phyloP scores from a whole-genome alignment of 2,113 vertebrate genomes.

The Xenopus laevis region DNA sequence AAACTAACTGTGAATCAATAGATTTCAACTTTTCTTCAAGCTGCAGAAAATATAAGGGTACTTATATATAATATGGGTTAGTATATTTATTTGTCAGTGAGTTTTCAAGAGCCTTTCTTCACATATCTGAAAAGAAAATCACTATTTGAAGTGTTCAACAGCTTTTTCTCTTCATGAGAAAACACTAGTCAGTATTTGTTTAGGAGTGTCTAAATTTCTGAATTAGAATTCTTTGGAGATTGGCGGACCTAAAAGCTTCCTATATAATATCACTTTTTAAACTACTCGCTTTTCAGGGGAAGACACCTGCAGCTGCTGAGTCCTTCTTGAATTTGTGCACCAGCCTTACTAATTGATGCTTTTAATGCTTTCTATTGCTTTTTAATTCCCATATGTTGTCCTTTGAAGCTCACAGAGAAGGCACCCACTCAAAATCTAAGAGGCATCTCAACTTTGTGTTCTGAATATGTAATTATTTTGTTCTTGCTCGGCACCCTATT shows the following conservation, averaged over 20 bases:
- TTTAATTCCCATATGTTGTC: conserved; percentile 43
- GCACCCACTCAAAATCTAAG: conserved; percentile 40
- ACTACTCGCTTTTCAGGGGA: background rate
- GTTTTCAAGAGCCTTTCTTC: no score
- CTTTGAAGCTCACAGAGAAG: conserved; percentile 47
- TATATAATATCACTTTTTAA: conserved; percentile 11
- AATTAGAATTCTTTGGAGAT: conserved; percentile 21
- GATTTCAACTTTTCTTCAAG: no score
- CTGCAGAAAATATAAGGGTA: no score
- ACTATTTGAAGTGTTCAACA: background rate
- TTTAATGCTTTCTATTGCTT: background rate
- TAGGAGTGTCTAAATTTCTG: no score
- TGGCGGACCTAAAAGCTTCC: conserved; percentile 30
- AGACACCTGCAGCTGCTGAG: conserved; percentile 33
- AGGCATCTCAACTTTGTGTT: conserved; percentile 31
- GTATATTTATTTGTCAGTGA: no score
- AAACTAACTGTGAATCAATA: no score
- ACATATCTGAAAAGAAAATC: no score
- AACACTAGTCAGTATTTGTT: background rate
- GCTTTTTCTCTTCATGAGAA: background rate
- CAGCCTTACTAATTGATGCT: conserved; percentile 44
- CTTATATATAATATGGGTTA: no score
- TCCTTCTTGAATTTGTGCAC: conserved; percentile 50
- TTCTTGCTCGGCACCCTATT: conserved; percentile 28
- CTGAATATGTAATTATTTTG: conserved; percentile 39